Evolutionary conservation across 1,140 invertebrate species (phyloP), one percentile per base, ranked within the genome.

Genomic region (Ptiloglossa arizonensis): DNA sequence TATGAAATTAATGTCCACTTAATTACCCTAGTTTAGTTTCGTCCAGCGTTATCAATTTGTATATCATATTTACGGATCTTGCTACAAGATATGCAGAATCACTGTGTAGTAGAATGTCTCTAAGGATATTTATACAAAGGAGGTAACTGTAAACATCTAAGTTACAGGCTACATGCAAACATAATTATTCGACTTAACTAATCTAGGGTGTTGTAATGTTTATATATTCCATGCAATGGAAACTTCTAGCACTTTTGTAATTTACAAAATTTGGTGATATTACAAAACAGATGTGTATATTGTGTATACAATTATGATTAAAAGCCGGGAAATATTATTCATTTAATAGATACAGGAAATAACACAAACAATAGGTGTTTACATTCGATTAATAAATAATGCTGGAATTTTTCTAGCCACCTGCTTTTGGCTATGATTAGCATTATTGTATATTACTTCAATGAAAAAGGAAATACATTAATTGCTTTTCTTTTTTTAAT

Each of bases 141-240:
- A 38, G 6, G n/a, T 72, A 72, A 52, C 60, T 62, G 22, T 52
- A 13, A 17, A 41, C 9, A 63, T 38, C 8, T 24, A 50, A 44
- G 50, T 73, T 38, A 9, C 46, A 60, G 52, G 19, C 41, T 38
- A 38, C 54, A 35, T 62, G 38, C 35, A 32, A 27, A 52, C 27
- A 24, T 70, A 64, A 70, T 62, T 22, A 72, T 38, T 52, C 22
- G 57, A 72, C 57, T 50, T 62, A 62, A 72, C 69, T 72, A 72
- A 62, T 38, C 69, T 72, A 62, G 69, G 69, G 69, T 62, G 38
- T 46, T 27, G 15, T 19, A 59, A 60, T 29, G 29, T 41, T 41
- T 22, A 62, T 22, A 52, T 38, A 46, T 60, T 62, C 17, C 41
- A 57, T 22, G 22, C 19, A 50, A 38, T 50, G 41, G 27, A 60